Percentiles rank a stretch among this genome's conserved stretches.
phyloP scores from a whole-genome alignment of 2,113 vertebrate genomes.

The Anseranas semipalmata region DNA sequence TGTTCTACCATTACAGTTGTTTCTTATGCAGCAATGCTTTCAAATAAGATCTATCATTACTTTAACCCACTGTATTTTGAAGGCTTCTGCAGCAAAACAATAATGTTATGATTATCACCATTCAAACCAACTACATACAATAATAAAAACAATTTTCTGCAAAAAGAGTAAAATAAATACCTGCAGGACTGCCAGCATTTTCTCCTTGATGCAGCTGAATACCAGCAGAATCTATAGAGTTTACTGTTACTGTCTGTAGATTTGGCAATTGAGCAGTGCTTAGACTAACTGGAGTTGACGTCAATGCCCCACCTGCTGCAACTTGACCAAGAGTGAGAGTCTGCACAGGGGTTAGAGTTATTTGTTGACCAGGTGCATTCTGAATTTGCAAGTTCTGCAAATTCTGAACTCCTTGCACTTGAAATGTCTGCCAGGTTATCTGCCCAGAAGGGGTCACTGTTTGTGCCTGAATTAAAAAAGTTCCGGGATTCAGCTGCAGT shows the following conservation, averaged over 20 bases:
- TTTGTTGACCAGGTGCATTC: slow-evolving; percentile 92
- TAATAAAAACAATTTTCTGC: not conserved
- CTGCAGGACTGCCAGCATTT: slow-evolving; percentile 88
- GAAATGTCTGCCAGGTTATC: slow-evolving; percentile 99
- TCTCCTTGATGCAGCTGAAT: slow-evolving; percentile 90
- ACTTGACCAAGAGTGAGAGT: slow-evolving; percentile 95
- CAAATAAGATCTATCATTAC: not conserved
- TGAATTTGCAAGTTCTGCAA: slow-evolving; percentile 98
- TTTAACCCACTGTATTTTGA: not conserved
- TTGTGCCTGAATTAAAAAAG: slow-evolving; percentile 99
- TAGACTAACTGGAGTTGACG: slow-evolving; percentile 88
- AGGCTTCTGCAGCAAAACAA: not conserved
- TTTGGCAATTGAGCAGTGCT: slow-evolving; percentile 94
- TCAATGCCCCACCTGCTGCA: slow-evolving; percentile 84
- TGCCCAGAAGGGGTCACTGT: slow-evolving; percentile 97
- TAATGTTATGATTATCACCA: not conserved
- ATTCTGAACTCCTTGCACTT: slow-evolving; percentile 98
- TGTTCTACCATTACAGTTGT: not conserved
- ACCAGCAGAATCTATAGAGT: slow-evolving; percentile 89
- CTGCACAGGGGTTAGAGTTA: slow-evolving; percentile 96
- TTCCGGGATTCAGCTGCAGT: slow-evolving; percentile 94
- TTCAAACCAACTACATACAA: slow-evolving; percentile 18
- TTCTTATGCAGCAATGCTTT: not conserved
- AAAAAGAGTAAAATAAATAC: slow-evolving; percentile 77
- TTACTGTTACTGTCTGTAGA: slow-evolving; percentile 96